A percentile compares a stretch with the other conserved stretches of the same genome.
These are phyloP conservation scores for Drosophila ustulata DNA, from an alignment of 2,888 invertebrate species.

Conservation along the genomic window DNA sequence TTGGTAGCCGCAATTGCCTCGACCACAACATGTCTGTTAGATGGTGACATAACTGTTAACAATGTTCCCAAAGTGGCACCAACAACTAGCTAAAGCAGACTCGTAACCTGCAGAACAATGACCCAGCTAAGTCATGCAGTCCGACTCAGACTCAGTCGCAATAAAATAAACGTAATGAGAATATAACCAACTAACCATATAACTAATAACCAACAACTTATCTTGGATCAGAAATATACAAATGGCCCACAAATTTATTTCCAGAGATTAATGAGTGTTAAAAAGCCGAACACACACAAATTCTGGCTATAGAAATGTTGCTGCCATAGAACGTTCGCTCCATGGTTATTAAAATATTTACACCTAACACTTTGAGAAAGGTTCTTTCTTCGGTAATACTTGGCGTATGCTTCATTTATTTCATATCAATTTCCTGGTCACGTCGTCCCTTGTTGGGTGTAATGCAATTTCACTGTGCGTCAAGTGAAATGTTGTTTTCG, in stretches of 20 bases:
- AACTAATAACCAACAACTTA: too few relatives aligned
- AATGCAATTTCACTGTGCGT: constrained; percentile 64
- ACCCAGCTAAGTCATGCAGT: neutral
- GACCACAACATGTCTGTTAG: constrained; percentile 27
- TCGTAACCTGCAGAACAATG: constrained; percentile 2
- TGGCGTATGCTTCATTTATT: constrained; percentile 25
- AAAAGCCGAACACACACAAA: neutral
- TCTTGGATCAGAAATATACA: neutral
- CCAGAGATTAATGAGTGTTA: neutral
- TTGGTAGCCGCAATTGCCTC: constrained; percentile 28
- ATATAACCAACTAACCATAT: neutral
- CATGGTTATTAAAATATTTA: constrained; percentile 4
- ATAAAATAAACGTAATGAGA: neutral
- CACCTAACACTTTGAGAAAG: neutral
- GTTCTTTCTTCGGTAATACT: constrained; percentile 7
- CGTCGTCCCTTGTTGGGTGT: constrained; percentile 30
- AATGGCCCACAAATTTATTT: neutral
- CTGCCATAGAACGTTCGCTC: neutral
- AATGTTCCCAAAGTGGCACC: constrained; percentile 26
- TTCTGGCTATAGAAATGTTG: neutral
- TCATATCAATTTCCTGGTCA: constrained; percentile 50
- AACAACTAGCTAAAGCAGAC: neutral
- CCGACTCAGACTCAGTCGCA: neutral
- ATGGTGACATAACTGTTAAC: constrained; percentile 70
- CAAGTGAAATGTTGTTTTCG: constrained; percentile 75